These are phyloP conservation scores for Octodonta nipae DNA, from an alignment of 2,888 invertebrate genomes.

Conservation along the genomic window DNA sequence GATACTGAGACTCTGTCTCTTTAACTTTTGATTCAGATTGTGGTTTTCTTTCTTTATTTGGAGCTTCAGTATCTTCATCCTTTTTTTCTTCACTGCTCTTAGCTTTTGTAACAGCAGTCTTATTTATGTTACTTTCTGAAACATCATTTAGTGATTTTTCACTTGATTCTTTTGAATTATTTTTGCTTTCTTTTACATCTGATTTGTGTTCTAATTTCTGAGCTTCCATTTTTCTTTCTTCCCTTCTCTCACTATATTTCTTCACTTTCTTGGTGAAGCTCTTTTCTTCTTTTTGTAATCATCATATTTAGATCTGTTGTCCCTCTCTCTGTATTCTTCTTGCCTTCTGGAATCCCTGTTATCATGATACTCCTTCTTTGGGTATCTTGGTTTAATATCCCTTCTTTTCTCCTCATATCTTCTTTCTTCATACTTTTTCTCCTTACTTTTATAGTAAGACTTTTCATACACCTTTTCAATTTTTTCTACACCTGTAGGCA, in stretches of 20 bases:
- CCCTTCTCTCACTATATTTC: conserved; percentile 34
- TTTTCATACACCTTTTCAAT: conserved; percentile 19
- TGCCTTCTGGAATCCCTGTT: conserved; percentile 21
- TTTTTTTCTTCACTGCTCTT: conserved; percentile 6
- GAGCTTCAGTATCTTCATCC: conserved; percentile 8
- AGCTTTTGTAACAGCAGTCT: conserved; percentile 3
- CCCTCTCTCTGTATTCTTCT: conserved; percentile 17
- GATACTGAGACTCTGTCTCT: conserved; percentile 13
- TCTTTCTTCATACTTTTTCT: conserved; percentile 26
- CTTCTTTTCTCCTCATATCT: conserved; percentile 27
- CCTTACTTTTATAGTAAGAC: conserved; percentile 21
- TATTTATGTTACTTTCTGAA: conserved; percentile 3
- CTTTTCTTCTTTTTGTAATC: conserved; percentile 17
- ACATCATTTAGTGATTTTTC: not conserved
- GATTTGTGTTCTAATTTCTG: conserved; percentile 27
- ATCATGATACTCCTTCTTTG: conserved; percentile 24
- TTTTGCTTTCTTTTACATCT: conserved; percentile 15
- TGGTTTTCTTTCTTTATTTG: conserved; percentile 7
- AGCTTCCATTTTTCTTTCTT: conserved; percentile 32
- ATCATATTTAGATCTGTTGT: conserved; percentile 15
- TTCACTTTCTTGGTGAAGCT: conserved; percentile 22
- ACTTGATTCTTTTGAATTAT: not conserved
- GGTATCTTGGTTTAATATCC: conserved; percentile 24
- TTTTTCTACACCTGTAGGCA: conserved; percentile 18
- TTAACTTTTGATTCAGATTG: no score